A percentile compares a stretch with the other conserved stretches of the same genome.
Evolutionary conservation across 2,888 invertebrate species (phyloP).

Genomic region (Drosophila fulvimacula): DNA sequence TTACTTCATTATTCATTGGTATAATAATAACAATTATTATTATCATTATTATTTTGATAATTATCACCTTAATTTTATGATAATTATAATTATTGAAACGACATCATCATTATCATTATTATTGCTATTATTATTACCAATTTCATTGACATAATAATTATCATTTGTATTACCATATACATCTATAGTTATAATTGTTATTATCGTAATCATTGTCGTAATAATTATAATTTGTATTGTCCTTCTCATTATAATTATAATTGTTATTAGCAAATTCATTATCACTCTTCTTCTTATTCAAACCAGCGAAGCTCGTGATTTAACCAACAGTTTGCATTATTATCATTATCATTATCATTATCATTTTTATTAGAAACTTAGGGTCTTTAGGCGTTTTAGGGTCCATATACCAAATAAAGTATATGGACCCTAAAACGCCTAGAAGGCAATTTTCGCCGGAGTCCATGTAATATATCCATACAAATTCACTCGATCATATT

Average conservation of each 20-base stretch:
- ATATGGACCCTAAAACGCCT: too few species aligned
- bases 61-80: neutral
- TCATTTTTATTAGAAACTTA: neutral
- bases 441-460: too few species aligned
- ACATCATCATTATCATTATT: neutral
- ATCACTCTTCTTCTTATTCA: neutral
- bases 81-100: too few species aligned
- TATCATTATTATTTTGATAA: neutral
- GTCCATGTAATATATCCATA: neutral
- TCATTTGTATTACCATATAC: too few species aligned
- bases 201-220: neutral
- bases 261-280: neutral
- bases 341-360: constrained; percentile 1
- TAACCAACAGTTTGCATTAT: neutral
- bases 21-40: neutral
- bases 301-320: neutral
- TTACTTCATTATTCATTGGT: neutral
- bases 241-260: neutral
- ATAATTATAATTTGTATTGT: neutral
- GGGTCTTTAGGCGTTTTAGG: neutral
- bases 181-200: neutral
- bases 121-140: neutral
- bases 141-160: neutral
- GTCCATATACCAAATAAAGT: neutral
- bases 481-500: neutral